phyloP scores from a whole-genome alignment of 2,113 vertebrate genomes.

The Globicephala melas region DNA sequence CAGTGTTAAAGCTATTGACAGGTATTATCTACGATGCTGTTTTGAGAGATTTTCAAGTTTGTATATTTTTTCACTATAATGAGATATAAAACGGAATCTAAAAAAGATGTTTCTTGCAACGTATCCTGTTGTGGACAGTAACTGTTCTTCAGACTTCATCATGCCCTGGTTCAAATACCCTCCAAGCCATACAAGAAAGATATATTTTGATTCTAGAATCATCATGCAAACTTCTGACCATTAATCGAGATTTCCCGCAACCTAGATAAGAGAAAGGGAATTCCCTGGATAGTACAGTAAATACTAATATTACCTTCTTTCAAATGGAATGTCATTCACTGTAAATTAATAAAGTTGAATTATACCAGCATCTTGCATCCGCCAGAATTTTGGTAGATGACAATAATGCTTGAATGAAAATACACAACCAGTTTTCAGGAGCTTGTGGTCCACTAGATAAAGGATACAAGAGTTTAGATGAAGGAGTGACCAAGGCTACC shows the following conservation, averaged over 20 bases:
- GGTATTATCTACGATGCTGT: neutral
- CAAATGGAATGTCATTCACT: neutral
- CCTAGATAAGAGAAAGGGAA: neutral
- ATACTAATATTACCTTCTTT: neutral
- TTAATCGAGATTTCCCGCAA: neutral
- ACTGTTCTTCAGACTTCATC: neutral
- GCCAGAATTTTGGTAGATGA: neutral
- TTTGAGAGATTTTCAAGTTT: neutral
- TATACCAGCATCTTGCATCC: neutral
- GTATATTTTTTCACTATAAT: neutral
- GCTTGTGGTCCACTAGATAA: neutral
- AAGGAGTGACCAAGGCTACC: neutral
- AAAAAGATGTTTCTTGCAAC: neutral
- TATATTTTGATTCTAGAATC: neutral
- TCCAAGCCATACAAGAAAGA: neutral
- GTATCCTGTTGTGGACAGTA: neutral
- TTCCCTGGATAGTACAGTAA: neutral
- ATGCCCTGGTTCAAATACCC: neutral
- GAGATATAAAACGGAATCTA: neutral
- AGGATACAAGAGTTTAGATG: neutral
- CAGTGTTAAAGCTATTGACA: neutral
- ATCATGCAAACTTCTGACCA: neutral
- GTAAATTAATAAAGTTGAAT: neutral
- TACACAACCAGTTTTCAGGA: neutral
- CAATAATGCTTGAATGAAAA: neutral